Evolutionary conservation across 2,113 vertebrate species (phyloP), one percentile per base, ranked within the genome.

Genomic region (Pipa parva): DNA sequence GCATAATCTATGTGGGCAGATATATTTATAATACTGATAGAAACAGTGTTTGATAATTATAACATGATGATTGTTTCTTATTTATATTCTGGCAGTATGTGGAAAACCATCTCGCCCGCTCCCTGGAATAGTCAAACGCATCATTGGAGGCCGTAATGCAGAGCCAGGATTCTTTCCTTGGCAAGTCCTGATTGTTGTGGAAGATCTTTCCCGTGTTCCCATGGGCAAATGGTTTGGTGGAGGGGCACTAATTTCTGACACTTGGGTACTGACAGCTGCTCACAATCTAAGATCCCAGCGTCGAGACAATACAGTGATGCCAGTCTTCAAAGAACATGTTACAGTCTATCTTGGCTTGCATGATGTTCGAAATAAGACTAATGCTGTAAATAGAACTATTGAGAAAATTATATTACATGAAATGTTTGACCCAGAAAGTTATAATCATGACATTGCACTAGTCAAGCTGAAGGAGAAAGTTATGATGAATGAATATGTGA

Each of bases 211-310:
- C 1, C 86, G 96, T 8, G 90, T 97, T 6, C 95, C 95, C 0
- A 87, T 93, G 0, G 89, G 90, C 78, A 92, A 86, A 63, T 95
- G 96, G 94, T 98, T 98, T 0, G 97, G 96, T n/a, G 95, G 95
- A 0, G 97, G 95, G 1, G 96, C 94, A 9, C 85, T 99, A 42
- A 87, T 98, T 33, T 94, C 96, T 0, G 81, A 89, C 15, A 84
- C 81, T 11, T 99, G 97, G 97, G 87, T 99, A 48, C 83, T 99
- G 39, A 99, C 96, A 0, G 97, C 94, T 0, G 95, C 96, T 37
- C 97, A 99, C 0, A 90, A 97, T 20, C 87, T 99, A 7, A 85
- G 92, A n/a, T 94, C 93, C 17, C 92, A 89, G 70, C 80, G 95
- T 24, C 86, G 93, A 9, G 92, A 95, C 75, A 78, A 87, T 73